phyloP scores from a whole-genome alignment of 2,113 vertebrate species.

The Tringa solitaria region DNA sequence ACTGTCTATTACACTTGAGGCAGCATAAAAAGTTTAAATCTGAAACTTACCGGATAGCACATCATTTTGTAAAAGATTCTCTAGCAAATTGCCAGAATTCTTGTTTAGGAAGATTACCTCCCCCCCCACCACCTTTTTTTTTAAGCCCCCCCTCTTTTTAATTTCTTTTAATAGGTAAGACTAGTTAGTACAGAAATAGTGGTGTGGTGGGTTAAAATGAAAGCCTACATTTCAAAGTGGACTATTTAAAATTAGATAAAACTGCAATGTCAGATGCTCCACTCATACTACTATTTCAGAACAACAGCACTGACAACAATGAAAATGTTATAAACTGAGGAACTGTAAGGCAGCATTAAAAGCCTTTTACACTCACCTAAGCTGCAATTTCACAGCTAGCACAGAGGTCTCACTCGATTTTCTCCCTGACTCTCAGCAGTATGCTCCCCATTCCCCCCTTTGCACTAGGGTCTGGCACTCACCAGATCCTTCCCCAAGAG shows the following conservation, averaged over 20 bases:
- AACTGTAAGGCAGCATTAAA: background rate
- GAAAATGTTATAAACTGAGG: background rate
- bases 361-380: background rate
- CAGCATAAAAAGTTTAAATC: background rate
- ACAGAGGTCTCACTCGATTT: background rate
- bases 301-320: background rate
- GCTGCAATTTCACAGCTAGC: background rate
- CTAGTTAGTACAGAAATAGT: background rate
- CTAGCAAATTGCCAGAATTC: background rate
- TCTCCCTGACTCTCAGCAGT: background rate
- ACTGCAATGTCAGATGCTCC: background rate
- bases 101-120: background rate
- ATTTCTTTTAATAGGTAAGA: background rate
- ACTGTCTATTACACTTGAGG: background rate
- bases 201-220: background rate
- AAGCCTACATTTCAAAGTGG: background rate
- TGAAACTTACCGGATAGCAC: background rate
- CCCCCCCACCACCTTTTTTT: background rate
- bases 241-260: background rate
- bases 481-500: background rate
- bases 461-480: background rate
- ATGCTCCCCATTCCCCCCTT: background rate
- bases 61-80: background rate
- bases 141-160: too few relatives aligned
- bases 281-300: background rate